phyloP scores from a whole-genome alignment of 2,797 vertebrate genomes.

The Halcyon badia region DNA sequence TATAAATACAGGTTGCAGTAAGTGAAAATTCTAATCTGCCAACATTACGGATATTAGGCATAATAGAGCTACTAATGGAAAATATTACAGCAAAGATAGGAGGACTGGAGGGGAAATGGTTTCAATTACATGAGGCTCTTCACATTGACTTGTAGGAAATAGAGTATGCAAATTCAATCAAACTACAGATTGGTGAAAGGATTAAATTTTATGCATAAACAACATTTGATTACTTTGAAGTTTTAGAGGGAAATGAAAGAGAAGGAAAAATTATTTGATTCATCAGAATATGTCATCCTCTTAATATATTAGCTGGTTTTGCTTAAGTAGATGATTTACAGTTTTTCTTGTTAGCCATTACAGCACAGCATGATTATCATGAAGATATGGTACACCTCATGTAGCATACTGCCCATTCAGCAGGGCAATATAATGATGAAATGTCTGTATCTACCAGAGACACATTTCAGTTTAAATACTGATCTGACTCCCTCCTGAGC shows the following conservation, averaged over 20 bases:
- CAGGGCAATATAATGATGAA: not conserved
- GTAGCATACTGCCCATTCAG: not conserved
- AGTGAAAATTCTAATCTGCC: constrained; percentile 73
- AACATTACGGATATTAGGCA: constrained; percentile 74
- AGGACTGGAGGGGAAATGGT: constrained; percentile 69
- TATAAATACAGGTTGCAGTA: constrained; percentile 75
- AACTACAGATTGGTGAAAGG: constrained; percentile 77
- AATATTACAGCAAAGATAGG: constrained; percentile 72
- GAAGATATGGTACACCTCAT: not conserved
- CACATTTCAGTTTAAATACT: not conserved
- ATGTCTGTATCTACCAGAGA: not conserved
- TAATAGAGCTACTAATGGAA: constrained; percentile 79
- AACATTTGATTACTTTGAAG: constrained; percentile 78
- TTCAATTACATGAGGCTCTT: constrained; percentile 76
- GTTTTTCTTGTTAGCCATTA: constrained; percentile 28
- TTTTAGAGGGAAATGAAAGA: constrained; percentile 57
- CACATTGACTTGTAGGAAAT: constrained; percentile 75
- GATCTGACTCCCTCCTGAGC: not conserved
- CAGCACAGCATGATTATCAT: not conserved
- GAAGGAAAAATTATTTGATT: constrained; percentile 59
- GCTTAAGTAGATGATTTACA: constrained; percentile 23
- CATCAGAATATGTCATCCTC: constrained; percentile 47
- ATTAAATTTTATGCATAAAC: constrained; percentile 80
- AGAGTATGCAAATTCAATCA: constrained; percentile 82
- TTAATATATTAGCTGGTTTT: not conserved